Base-by-base conservation (phyloP, 2,113 vertebrate species). In the Callaeas wilsoni region DNA sequence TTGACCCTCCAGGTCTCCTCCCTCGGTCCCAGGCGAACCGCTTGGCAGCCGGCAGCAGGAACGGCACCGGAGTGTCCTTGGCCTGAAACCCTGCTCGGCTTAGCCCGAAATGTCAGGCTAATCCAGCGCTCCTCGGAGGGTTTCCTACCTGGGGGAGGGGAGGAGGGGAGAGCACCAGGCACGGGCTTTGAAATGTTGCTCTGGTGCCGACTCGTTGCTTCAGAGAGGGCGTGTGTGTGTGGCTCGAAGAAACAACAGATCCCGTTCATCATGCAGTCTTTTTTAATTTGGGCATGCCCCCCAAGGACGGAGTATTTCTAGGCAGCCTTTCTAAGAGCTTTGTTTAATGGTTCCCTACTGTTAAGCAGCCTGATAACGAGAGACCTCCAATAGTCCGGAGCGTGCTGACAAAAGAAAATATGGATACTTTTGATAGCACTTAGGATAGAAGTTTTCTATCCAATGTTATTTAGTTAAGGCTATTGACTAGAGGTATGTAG, bases 81-180 rank as follows among this genome's bases (percentile, higher is more conserved):
- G 96, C 93, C 87, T 90, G 87, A 47, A 94, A 94, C 16, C 57
- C 68, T 3, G 69, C 55, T 63, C 32, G 88, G 90, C 79, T 96
- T 95, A 95, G 69, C 91, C 89, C 76, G 65, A 89, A 93, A 76
- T 32, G 94, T 84, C 94, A 92, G 91, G 79, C 90, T 96, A 95
- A 97, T 94, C 94, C 94, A 0, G 83, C 2, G 79, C 86, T 77
- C 84, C 84, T 84, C 47, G 42, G 62, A 86, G 94, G 69, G 84
- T 42, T 87, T 56, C 74, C 89, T 87, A 84, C 94, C 89, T 90
- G 89, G 84, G 83, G 90, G 55, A 78, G 76, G 90, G 80, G 79
- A 65, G 73, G 59, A 37, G 47, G 30, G 60, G 53, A 64, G 80
- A 63, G 57, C 68, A 42, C 73, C 39, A 21, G 62, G 82, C 47